Base-by-base conservation (phyloP, 2,888 invertebrate genomes). In the Macaria notata region DNA sequence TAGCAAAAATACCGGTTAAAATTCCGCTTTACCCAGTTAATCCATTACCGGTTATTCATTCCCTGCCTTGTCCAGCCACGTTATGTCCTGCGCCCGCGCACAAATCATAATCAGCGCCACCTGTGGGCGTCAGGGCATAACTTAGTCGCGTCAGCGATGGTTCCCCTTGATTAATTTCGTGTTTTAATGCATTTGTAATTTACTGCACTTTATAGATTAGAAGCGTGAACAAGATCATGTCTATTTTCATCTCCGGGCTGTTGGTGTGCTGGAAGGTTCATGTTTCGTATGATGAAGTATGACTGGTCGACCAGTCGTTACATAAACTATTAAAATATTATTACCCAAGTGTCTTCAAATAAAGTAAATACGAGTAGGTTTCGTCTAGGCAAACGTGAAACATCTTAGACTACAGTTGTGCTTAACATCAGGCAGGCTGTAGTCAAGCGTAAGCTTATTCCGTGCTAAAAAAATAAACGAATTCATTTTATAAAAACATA, bases 71-170 rank as follows among this genome's bases (percentile, higher is more conserved):
- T 66, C 62, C 65, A 65, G 55, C 64, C 59, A 65, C 58, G 50
- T 29, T 44, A 50, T 45, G 58, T 64, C 61, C 64, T 66, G 73
- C 62, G 69, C 70, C 61, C 63, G 72, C 70, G 68, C 76, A 77
- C 76, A 77, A 81, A 81, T 81, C 79, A 78, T 75, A 77, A 78
- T 80, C 80, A 80, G 68, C 75, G 73, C 76, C 80, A 81, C 74
- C 79, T 78, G 76, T 80, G 77, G 77, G 79, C 76, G 76, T 71
- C 56, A 39, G 58, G 54, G 60, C 58, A 59, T 62, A 60, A 62
- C 61, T 56, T 53, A 38, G 55, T 50, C 49, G 41, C 56, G 57
- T 58, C 65, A 46, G 39, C 55, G 46, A 5, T 45, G 39, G 49
- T 19, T 42, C 42, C 49, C 56, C 49, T 56, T 66, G 57, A 64